Evolutionary conservation across 2,797 vertebrate species (phyloP).

Genomic region (Poeciliopsis paucimaculata): DNA sequence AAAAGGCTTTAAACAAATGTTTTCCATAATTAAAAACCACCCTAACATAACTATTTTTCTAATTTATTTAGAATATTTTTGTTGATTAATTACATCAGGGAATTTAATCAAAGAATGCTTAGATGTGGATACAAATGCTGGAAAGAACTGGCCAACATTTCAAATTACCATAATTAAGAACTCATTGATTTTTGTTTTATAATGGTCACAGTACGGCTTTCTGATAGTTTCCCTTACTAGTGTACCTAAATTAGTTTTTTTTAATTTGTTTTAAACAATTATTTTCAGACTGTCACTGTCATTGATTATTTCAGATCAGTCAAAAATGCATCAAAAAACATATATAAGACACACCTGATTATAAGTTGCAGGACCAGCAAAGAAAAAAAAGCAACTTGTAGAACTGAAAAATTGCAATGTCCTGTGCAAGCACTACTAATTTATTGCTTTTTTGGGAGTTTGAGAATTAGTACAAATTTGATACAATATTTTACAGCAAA

Average conservation of each 20-base stretch:
- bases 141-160: slow-evolving; percentile 1
- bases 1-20: neutral
- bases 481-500: neutral
- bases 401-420: neutral
- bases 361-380: too few species aligned
- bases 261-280: neutral
- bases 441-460: neutral
- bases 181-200: neutral
- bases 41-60: neutral
- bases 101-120: slow-evolving; percentile 16
- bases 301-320: too few species aligned
- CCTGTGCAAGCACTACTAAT: neutral
- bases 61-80: neutral
- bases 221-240: neutral
- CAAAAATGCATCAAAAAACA: too few species aligned
- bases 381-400: too few species aligned
- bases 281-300: too few species aligned
- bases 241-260: neutral
- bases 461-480: neutral
- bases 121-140: slow-evolving; percentile 8
- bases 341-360: too few species aligned
- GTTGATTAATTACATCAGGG: slow-evolving; percentile 6
- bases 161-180: neutral
- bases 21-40: neutral
- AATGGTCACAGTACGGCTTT: neutral